Evolutionary conservation across 2,888 invertebrate species (phyloP).

Genomic region (Cheilosia pagana): DNA sequence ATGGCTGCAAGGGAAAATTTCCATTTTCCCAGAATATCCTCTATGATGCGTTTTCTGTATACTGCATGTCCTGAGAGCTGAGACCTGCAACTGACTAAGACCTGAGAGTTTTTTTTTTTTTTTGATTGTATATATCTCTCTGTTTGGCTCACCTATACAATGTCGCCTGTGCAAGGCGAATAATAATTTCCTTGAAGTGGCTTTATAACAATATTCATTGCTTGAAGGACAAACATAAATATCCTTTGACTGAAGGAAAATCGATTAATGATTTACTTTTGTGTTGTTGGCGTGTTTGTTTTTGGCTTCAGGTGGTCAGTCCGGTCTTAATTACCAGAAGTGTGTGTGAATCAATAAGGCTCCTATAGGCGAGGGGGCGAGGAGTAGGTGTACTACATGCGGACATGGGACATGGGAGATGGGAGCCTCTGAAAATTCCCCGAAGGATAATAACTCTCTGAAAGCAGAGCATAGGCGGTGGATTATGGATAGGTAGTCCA

Average conservation of each 20-base stretch:
- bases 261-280: slow-evolving; percentile 59
- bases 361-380: neutral
- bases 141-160: neutral
- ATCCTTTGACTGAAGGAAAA: slow-evolving; percentile 47
- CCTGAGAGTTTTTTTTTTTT: slow-evolving; percentile 8
- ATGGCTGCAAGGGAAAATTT: slow-evolving; percentile 58
- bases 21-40: slow-evolving; percentile 41
- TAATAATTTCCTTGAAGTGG: slow-evolving; percentile 23
- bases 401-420: no score
- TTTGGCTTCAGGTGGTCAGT: slow-evolving; percentile 1
- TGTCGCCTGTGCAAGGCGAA: slow-evolving; percentile 3
- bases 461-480: neutral
- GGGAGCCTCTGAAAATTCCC: neutral
- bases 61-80: slow-evolving; percentile 20
- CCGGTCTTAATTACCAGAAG: slow-evolving; percentile 24
- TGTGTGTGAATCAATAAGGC: slow-evolving; percentile 12
- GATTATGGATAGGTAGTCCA: neutral
- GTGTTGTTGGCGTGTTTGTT: slow-evolving; percentile 3
- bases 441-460: slow-evolving; percentile 20
- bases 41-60: slow-evolving; percentile 31
- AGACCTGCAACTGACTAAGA: slow-evolving; percentile 36
- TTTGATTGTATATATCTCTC: neutral
- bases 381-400: neutral
- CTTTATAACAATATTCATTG: slow-evolving; percentile 42
- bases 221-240: slow-evolving; percentile 47